phyloP scores from a whole-genome alignment of 2,797 vertebrate species.

The Synaphobranchus kaupii region DNA sequence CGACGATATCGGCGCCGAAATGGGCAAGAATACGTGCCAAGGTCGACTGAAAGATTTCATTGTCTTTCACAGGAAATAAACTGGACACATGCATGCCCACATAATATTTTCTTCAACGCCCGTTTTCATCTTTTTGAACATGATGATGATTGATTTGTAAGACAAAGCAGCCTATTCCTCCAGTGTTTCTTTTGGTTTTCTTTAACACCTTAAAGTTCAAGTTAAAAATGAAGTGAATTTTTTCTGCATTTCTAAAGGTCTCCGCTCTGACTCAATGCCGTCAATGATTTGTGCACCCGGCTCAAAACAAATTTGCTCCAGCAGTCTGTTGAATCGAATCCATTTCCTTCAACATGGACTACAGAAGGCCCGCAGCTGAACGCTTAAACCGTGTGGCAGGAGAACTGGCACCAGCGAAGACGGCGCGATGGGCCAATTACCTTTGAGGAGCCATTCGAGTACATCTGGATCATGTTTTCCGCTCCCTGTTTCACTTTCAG shows the following conservation, averaged over 20 bases:
- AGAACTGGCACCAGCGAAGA: background rate
- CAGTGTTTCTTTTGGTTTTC: background rate
- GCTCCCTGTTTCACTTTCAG: slow-evolving; percentile 88
- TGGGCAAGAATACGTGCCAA: background rate
- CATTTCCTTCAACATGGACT: background rate
- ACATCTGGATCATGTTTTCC: slow-evolving; percentile 90
- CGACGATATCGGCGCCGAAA: background rate
- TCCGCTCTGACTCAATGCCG: background rate
- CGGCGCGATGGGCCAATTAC: slow-evolving; percentile 57
- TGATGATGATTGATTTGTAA: too few relatives aligned
- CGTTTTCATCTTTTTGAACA: too few relatives aligned
- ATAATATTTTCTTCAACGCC: too few relatives aligned
- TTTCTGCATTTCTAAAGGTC: background rate
- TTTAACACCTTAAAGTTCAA: background rate
- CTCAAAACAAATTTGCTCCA: background rate
- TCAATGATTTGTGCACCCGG: background rate
- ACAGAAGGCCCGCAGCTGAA: background rate
- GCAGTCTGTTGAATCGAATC: background rate
- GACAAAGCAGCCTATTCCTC: background rate
- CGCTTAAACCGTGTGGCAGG: background rate
- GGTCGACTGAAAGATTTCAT: background rate
- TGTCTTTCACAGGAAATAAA: background rate
- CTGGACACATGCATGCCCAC: background rate
- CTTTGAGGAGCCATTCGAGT: slow-evolving; percentile 88
- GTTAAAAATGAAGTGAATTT: background rate